Evolutionary conservation across 2,113 vertebrate genomes (phyloP).

Genomic region (Syrrhaptes paradoxus): DNA sequence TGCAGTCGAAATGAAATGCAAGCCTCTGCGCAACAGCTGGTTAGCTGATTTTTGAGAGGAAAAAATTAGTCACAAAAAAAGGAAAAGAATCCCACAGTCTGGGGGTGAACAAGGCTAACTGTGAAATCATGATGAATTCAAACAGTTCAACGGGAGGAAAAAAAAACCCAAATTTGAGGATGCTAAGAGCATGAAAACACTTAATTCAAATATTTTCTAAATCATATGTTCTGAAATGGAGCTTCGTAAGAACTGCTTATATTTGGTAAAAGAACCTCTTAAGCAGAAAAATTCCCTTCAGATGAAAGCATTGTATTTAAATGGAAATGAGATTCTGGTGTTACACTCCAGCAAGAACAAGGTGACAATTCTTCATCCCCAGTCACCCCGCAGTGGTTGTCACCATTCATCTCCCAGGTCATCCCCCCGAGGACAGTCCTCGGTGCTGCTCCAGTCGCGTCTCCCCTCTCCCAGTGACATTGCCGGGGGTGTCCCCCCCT

Average conservation of each 20-base stretch:
- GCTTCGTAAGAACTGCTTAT: background rate
- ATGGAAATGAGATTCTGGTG: background rate
- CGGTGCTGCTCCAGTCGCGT: rapidly evolving
- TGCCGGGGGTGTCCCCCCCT: background rate
- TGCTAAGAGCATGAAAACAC: background rate
- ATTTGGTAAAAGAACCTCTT: background rate
- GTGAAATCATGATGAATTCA: background rate
- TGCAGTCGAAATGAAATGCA: background rate
- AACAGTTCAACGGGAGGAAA: background rate
- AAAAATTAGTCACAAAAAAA: background rate
- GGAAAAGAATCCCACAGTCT: background rate
- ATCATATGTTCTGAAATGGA: background rate
- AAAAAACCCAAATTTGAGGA: background rate
- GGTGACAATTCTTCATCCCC: background rate
- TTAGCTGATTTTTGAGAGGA: background rate
- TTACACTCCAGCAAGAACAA: background rate
- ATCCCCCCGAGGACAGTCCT: rapidly evolving
- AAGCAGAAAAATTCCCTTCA: background rate
- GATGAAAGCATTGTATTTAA: background rate
- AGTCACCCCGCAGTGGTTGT: rapidly evolving
- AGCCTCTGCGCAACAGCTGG: background rate
- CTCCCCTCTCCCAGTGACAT: rapidly evolving
- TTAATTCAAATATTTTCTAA: background rate
- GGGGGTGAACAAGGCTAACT: constrained; percentile 6
- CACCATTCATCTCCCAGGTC: rapidly evolving